Percentiles rank a stretch among this genome's conserved stretches.
Conservation (phyloP, 1,140 invertebrate genomes). For the Caenorhabditis inopinata region DNA sequence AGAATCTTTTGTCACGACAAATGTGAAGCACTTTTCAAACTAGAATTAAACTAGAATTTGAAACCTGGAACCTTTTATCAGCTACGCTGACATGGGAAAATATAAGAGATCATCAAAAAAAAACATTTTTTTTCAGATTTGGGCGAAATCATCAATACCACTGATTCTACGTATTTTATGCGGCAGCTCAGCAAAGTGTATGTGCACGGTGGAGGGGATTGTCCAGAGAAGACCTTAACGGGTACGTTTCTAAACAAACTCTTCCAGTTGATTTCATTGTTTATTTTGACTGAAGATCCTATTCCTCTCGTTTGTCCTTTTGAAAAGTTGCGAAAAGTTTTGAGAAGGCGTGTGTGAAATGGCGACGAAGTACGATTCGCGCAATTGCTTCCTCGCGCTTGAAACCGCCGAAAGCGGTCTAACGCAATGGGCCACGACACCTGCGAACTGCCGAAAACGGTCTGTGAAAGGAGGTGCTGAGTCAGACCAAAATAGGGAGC, state of each 20-base stretch:
- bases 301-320: background rate
- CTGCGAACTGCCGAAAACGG: background rate
- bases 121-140: slow-evolving; percentile 29
- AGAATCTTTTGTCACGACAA: background rate
- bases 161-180: slow-evolving; percentile 44
- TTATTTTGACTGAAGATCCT: background rate
- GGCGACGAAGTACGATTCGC: background rate
- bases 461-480: background rate
- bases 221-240: slow-evolving; percentile 75
- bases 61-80: background rate
- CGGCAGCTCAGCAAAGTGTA: slow-evolving; percentile 66
- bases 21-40: background rate
- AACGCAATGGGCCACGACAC: slow-evolving; percentile 30
- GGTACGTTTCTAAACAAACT: slow-evolving; percentile 62
- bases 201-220: slow-evolving; percentile 76
- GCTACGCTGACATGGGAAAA: background rate
- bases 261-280: background rate
- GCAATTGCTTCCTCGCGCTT: background rate
- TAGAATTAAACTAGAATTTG: slow-evolving; percentile 14
- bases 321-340: slow-evolving; percentile 10
- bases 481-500: background rate
- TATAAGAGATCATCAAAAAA: background rate
- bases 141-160: slow-evolving; percentile 46
- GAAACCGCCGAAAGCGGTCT: background rate
- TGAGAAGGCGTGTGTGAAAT: slow-evolving; percentile 15